phyloP scores from a whole-genome alignment of 2,797 vertebrate genomes.

The Leptatherina wallacei region DNA sequence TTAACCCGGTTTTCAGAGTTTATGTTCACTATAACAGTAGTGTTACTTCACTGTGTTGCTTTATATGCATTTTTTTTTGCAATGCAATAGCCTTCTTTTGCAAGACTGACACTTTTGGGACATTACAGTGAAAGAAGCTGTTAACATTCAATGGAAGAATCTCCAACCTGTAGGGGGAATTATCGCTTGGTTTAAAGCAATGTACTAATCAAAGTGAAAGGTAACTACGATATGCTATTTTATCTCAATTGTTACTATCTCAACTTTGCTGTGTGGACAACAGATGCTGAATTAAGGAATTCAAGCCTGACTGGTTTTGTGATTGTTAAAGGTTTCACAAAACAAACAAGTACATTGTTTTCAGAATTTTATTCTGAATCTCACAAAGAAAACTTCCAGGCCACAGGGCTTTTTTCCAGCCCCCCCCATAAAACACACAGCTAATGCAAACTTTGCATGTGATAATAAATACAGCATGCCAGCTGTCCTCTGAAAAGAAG shows the following conservation, averaged over 20 bases:
- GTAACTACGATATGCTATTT: background rate
- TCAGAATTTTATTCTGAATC: constrained; percentile 17
- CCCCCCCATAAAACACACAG: constrained; percentile 7
- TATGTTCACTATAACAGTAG: no score
- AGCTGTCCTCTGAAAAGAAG: constrained; percentile 34
- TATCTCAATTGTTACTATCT: background rate
- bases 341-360: constrained; percentile 26
- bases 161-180: no score
- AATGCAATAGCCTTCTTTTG: no score
- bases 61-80: no score
- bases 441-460: constrained; percentile 28
- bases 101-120: no score
- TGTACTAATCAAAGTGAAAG: no score
- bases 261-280: background rate
- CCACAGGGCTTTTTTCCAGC: constrained; percentile 15
- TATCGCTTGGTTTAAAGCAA: no score
- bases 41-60: no score
- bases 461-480: constrained; percentile 31
- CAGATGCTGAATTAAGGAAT: background rate
- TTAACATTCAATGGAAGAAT: no score
- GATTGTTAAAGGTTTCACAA: constrained; percentile 16
- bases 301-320: background rate
- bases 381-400: constrained; percentile 1
- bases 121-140: no score
- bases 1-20: no score